Base-by-base conservation (phyloP, 2,888 invertebrate species). In the Epinotia bilunana region DNA sequence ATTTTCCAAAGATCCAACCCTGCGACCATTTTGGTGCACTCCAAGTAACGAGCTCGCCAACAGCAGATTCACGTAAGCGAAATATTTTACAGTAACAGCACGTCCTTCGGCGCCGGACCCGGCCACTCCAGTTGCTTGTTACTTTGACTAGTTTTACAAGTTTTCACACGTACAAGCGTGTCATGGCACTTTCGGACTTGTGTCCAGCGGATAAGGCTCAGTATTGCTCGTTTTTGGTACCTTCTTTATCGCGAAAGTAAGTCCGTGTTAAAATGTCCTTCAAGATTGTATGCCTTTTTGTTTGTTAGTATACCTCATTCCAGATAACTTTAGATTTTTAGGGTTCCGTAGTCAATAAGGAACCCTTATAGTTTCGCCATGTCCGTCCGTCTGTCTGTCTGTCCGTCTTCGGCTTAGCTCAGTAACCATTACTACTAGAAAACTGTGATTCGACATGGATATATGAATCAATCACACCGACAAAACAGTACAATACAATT, bases 71-170 rank as follows among this genome's bases (percentile, higher is more conserved):
- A 16, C 43, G 43, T 46, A 69, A 46, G 43, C 13, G 43, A 16
- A 46, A n/a, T 1, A 5, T 13, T 46, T 23, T 39, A 13, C 13
- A 23, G 9, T 20, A 43, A 2, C 12, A 2, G 5, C 12, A 3
- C 43, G 68, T 23, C 68, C 9, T 69, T 69, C 60, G 3, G 20
- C 11, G 1, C 5, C 23, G n/a, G 2, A 4, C 0, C 18, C 2
- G 43, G 9, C 1, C 46, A 57, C 65, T 72, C 16, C 11, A 60
- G 65, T 1, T 1, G 46, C 58, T 65, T 49, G 72, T 72, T 72
- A 72, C 58, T 65, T 58, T 60, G 65, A 39, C 39, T 53, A 68
- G 58, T 58, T 58, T 55, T 3, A 20, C 16, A 23, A 69, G 58
- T 43, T 69, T 69, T 69, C 68, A 43, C 68, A 69, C 58, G 58